Conservation (phyloP, 2,888 invertebrate species). For the Drosophila subsilvestris region DNA sequence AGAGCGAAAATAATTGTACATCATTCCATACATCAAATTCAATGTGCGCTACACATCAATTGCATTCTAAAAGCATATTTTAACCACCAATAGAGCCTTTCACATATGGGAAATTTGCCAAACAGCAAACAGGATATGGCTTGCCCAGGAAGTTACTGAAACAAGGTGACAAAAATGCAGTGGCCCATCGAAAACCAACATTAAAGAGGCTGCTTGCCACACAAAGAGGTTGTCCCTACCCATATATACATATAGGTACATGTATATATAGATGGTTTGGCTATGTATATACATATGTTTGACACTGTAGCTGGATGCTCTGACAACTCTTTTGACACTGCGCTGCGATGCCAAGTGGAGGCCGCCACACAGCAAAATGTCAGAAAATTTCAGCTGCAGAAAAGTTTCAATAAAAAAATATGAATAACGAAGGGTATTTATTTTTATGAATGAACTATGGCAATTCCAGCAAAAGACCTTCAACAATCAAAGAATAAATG, state of each 20-base stretch:
- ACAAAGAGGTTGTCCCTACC: slow-evolving; percentile 46
- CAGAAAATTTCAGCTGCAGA: not conserved
- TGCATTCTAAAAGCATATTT: not conserved
- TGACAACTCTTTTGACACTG: slow-evolving; percentile 43
- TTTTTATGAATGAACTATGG: no score
- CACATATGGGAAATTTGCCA: not conserved
- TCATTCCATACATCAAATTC: not conserved
- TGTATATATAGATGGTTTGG: not conserved
- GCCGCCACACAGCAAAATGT: slow-evolving; percentile 20
- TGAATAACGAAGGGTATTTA: not conserved
- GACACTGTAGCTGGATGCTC: slow-evolving; percentile 11
- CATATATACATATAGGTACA: not conserved
- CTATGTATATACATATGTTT: not conserved
- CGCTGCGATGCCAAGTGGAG: not conserved
- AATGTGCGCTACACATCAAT: not conserved
- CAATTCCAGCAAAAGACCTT: no score
- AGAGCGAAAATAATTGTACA: not conserved
- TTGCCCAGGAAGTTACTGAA: not conserved
- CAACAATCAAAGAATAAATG: no score
- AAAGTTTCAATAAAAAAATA: not conserved
- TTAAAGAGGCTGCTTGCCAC: slow-evolving; percentile 3
- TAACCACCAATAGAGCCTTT: not conserved
- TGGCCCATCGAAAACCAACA: slow-evolving; percentile 16
- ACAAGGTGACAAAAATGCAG: not conserved
- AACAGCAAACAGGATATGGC: not conserved